Evolutionary conservation across 2,797 vertebrate genomes (phyloP).

Genomic region (Oreortyx pictus): DNA sequence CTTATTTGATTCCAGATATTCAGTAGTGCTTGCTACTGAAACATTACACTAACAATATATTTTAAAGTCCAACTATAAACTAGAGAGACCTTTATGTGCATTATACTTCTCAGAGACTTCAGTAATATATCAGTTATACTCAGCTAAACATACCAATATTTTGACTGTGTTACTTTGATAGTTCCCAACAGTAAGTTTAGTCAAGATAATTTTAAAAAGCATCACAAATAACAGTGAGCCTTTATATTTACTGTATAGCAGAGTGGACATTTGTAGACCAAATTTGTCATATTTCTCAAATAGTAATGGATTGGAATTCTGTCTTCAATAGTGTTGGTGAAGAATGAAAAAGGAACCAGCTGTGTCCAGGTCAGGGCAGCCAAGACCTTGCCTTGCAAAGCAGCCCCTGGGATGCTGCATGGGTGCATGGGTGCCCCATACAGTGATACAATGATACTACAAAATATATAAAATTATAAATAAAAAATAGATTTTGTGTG

Average conservation of each 20-base stretch:
- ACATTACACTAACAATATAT: neutral
- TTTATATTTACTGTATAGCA: neutral
- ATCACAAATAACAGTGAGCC: neutral
- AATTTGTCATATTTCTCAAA: constrained; percentile 1
- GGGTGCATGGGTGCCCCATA: neutral
- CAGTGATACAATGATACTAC: neutral
- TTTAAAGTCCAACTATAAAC: neutral
- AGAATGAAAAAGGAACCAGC: neutral
- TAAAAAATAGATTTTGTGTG: neutral
- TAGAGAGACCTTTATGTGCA: neutral
- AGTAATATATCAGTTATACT: neutral
- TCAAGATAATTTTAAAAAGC: neutral
- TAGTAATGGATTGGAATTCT: neutral
- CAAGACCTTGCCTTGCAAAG: neutral
- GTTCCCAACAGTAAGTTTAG: neutral
- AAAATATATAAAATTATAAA: neutral
- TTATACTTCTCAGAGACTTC: neutral
- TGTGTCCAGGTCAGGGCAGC: neutral
- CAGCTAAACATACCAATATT: neutral
- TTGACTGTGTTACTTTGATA: neutral
- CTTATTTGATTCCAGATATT: constrained; percentile 4
- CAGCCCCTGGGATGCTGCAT: neutral
- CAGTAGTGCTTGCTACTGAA: constrained; percentile 1
- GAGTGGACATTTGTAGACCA: constrained; percentile 8
- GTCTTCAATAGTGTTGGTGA: neutral